Percentiles rank a stretch among this genome's conserved stretches.
Conservation (phyloP, 2,888 invertebrate species). For the Osedax fenrisi region DNA sequence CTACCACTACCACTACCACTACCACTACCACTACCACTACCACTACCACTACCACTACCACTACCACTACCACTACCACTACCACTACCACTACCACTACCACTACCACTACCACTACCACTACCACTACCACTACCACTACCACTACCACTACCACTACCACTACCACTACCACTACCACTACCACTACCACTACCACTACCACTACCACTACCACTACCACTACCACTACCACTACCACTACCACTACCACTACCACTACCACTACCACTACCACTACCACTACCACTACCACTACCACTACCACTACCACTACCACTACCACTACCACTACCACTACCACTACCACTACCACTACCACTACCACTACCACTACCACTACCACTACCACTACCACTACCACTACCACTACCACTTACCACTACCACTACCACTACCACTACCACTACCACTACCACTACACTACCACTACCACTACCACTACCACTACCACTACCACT, state of each 20-base stretch:
- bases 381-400: neutral
- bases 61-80: neutral
- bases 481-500: neutral
- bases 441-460: neutral
- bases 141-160: neutral
- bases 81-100: neutral
- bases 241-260: neutral
- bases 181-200: neutral
- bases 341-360: neutral
- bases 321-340: neutral
- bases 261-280: too few relatives aligned
- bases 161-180: constrained; percentile 1
- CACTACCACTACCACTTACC: neutral
- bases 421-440: neutral
- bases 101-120: neutral
- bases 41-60: neutral
- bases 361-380: neutral
- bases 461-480: too few relatives aligned
- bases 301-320: neutral
- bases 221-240: neutral
- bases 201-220: neutral
- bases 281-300: neutral
- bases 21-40: neutral
- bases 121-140: neutral
- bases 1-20: neutral